Base-by-base conservation (phyloP, 1,140 invertebrate species). In the Cydia pomonella region DNA sequence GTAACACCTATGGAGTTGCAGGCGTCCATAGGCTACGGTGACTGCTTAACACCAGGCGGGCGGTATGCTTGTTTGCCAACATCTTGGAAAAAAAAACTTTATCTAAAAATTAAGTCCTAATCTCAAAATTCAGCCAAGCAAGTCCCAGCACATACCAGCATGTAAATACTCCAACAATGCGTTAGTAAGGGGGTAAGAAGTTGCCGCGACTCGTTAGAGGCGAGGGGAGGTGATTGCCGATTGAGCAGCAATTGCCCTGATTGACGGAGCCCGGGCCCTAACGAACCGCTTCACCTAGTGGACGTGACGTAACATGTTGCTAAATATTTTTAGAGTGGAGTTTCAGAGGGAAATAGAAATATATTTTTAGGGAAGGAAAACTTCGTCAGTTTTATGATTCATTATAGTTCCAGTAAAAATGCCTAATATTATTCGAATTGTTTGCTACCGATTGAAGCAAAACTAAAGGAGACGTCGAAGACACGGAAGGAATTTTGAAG, bases 231-330 rank as follows among this genome's bases (percentile, higher is more conserved):
- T 93, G 91, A 93, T 93, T 93, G 92, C 89, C 92, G 92, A 93
- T 93, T 93, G 91, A 93, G 88, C 87, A 89, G 89, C 93, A 92
- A 93, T 93, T 93, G 93, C 87, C 89, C 85, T 92, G 93, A 93
- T 93, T 93, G 92, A 93, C 91, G 91, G 84, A 84, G 84, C 81
- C 84, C 83, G 84, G 84, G 87, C 84, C 84, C 86, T 93, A 93
- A 93, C 93, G 92, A 93, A 92, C 91, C 82, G 87, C 90, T 93
- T 89, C 85, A 76, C 83, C 82, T 85, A 80, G 80, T 85, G 90
- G 88, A 92, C 88, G 90, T 90, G 88, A 84, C 84, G 18, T 25
- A 23, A 29, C 53, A 73, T 41, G 72, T 73, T 73, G 38, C 72
- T 50, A 69, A 69, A 69, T 69, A 69, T 69, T 69, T 69, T 69